phyloP scores from a whole-genome alignment of 2,888 invertebrate genomes.

The Gymnoscelis rufifasciata region DNA sequence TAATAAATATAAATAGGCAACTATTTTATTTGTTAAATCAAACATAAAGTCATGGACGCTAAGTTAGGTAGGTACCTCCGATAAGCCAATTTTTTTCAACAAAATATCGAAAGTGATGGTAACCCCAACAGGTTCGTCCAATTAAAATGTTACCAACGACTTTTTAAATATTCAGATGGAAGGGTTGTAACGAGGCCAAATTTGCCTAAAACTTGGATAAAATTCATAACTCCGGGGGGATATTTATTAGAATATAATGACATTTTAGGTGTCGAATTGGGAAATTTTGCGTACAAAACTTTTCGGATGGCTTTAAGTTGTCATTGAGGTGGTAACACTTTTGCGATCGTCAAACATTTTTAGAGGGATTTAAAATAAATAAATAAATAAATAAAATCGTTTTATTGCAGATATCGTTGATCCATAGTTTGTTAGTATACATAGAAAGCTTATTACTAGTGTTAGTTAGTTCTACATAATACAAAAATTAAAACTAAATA shows the following conservation, averaged over 20 bases:
- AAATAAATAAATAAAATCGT: no score
- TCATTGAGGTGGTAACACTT: conserved; percentile 23
- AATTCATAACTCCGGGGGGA: conserved; percentile 68
- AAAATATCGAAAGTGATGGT: neutral
- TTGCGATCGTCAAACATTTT: neutral
- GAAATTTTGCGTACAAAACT: conserved; percentile 56
- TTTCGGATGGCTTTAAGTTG: conserved; percentile 50
- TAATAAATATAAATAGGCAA: no score
- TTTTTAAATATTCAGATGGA: conserved; percentile 75
- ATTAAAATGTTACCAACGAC: conserved; percentile 77
- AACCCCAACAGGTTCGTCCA: conserved; percentile 61
- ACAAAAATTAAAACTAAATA: no score
- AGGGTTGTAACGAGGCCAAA: conserved; percentile 62
- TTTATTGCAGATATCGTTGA: no score
- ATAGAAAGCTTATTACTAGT: no score
- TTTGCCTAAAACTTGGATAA: conserved; percentile 55
- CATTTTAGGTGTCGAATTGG: conserved; percentile 74
- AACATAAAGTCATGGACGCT: no score
- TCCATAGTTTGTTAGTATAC: no score
- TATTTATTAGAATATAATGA: conserved; percentile 69
- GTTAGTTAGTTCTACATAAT: no score
- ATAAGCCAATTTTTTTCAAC: no score
- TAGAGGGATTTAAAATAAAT: no score
- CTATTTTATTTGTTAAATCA: no score
- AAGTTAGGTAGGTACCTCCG: no score